These are phyloP conservation scores for Coracopsis vasa DNA, from an alignment of 2,113 vertebrate species.

Conservation along the genomic window DNA sequence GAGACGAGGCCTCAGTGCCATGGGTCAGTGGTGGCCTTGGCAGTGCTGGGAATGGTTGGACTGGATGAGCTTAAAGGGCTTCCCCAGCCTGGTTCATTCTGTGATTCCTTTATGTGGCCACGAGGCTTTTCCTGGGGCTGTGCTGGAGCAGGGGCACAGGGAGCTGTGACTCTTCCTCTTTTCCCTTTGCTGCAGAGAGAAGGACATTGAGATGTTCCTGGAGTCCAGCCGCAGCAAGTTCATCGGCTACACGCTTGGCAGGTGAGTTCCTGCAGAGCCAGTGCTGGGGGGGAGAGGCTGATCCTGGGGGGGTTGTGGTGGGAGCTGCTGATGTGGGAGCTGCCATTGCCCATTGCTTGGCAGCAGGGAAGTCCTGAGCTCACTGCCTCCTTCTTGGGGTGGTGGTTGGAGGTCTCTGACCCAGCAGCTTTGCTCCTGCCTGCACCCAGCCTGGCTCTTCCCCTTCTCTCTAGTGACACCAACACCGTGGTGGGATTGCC, in stretches of 20 bases:
- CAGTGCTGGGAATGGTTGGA: not conserved
- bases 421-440: not conserved
- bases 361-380: not conserved
- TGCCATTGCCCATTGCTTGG: rapidly evolving
- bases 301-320: rapidly evolving
- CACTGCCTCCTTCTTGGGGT: not conserved
- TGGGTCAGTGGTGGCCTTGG: not conserved
- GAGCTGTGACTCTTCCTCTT: not conserved
- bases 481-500: constrained; percentile 95
- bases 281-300: not conserved
- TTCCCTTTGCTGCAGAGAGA: constrained; percentile 80
- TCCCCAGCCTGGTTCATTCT: not conserved
- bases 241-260: constrained; percentile 95
- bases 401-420: not conserved
- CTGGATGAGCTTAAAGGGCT: not conserved
- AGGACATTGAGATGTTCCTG: constrained; percentile 97
- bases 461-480: constrained; percentile 83
- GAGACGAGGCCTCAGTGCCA: not conserved
- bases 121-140: not conserved
- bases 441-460: constrained; percentile 4
- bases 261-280: constrained; percentile 71
- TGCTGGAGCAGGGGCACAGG: rapidly evolving
- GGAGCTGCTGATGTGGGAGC: not conserved
- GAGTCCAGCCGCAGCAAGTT: constrained; percentile 99
- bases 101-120: not conserved